These are phyloP conservation scores for Eulemur rufifrons DNA, from an alignment of 2,113 vertebrate genomes.

Conservation along the genomic window DNA sequence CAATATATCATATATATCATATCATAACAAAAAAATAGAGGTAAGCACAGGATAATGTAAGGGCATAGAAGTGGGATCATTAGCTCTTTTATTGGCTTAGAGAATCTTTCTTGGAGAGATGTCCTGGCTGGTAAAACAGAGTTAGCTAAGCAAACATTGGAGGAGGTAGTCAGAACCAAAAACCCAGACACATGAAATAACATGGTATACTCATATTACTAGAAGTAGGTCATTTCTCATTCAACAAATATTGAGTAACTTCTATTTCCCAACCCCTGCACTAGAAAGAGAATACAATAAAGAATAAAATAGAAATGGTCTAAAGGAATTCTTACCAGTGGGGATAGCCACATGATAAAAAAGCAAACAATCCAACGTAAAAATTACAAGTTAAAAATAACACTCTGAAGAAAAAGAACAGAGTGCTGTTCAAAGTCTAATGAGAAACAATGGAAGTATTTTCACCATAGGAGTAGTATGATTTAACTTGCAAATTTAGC, in stretches of 20 bases:
- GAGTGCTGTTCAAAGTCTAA: not conserved
- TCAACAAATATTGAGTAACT: not conserved
- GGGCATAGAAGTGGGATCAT: not conserved
- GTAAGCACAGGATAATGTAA: not conserved
- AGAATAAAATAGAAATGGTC: not conserved
- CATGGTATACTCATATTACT: not conserved
- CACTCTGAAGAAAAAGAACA: not conserved
- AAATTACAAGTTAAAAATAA: not conserved
- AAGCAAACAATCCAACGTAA: not conserved
- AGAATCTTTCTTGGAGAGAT: not conserved
- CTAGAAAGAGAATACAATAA: not conserved
- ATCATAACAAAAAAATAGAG: not conserved
- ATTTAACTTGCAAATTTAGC: conserved; percentile 13
- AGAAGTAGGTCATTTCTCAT: not conserved
- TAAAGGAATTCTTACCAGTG: not conserved
- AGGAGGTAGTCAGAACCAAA: not conserved
- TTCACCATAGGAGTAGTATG: not conserved
- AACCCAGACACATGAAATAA: not conserved
- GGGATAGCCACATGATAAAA: not conserved
- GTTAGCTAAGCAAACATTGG: not conserved
- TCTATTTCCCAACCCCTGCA: not conserved
- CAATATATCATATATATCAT: not conserved
- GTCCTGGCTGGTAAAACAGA: not conserved
- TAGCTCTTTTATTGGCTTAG: not conserved
- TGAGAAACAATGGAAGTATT: not conserved